These are phyloP conservation scores for Chroicocephalus ridibundus DNA, from an alignment of 2,113 vertebrate species.

Conservation along the genomic window DNA sequence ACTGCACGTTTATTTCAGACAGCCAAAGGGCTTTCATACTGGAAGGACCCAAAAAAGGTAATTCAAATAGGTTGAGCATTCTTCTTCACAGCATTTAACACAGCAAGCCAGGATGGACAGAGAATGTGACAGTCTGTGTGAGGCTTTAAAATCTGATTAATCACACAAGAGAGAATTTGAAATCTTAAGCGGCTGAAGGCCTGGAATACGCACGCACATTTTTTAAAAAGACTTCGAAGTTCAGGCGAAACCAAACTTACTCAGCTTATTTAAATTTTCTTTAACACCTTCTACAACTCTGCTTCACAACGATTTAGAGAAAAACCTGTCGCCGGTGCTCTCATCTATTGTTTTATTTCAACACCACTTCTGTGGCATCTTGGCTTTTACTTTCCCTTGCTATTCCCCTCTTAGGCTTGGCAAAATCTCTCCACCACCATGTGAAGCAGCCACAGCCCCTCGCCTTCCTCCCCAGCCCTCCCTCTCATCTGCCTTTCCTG, in stretches of 20 bases:
- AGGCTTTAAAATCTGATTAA: neutral
- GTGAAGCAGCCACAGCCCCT: neutral
- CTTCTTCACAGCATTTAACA: neutral
- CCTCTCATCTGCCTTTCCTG: neutral
- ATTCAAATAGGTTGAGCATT: neutral
- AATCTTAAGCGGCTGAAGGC: neutral
- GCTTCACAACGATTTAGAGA: neutral
- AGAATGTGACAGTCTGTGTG: neutral
- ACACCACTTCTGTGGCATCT: neutral
- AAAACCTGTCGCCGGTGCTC: neutral
- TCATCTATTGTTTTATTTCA: neutral
- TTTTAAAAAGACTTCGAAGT: neutral
- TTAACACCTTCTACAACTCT: neutral
- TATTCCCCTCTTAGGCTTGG: neutral
- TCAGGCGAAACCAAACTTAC: neutral
- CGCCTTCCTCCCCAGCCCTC: neutral
- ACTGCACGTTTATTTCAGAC: neutral
- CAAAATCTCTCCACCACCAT: neutral
- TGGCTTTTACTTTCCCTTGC: neutral
- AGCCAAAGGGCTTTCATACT: neutral
- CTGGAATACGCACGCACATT: neutral
- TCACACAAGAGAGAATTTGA: neutral
- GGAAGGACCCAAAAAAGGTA: neutral
- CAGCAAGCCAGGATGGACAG: neutral
- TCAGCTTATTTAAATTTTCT: neutral